A percentile compares a stretch with the other conserved stretches of the same genome.
phyloP scores from a whole-genome alignment of 23 tunicate genomes.

The Ascidia mentula region DNA sequence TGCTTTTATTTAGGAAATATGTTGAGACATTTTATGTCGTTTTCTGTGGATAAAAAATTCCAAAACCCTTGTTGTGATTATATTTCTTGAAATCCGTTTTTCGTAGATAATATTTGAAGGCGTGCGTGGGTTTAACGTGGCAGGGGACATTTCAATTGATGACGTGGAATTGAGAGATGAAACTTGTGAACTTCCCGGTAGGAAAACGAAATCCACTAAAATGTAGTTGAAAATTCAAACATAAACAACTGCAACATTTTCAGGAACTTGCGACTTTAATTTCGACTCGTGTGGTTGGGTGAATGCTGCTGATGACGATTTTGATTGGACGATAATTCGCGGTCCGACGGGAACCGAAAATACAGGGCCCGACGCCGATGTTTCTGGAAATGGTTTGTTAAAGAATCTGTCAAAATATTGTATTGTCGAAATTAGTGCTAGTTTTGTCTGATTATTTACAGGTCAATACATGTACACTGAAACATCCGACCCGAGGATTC shows the following conservation, averaged over 20 bases:
- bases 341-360: constrained; percentile 45
- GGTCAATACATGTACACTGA: constrained; percentile 72
- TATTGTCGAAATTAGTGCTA: neutral
- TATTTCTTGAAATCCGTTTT: too few species aligned
- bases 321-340: constrained; percentile 76
- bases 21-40: neutral
- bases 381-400: constrained; percentile 55
- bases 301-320: constrained; percentile 57
- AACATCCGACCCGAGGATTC: constrained; percentile 50
- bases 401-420: neutral
- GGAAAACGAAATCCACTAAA: neutral
- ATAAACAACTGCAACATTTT: neutral
- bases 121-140: constrained; percentile 28
- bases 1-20: neutral
- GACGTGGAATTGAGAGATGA: constrained; percentile 56
- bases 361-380: constrained; percentile 75
- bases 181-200: constrained; percentile 58
- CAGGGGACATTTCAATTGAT: constrained; percentile 66
- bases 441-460: neutral
- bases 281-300: constrained; percentile 78
- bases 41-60: neutral
- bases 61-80: too few species aligned
- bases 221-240: neutral
- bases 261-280: constrained; percentile 76
- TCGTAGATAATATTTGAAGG: constrained; percentile 76